Base-by-base conservation (phyloP, 2,113 vertebrate genomes). In the Ahaetulla prasina region DNA sequence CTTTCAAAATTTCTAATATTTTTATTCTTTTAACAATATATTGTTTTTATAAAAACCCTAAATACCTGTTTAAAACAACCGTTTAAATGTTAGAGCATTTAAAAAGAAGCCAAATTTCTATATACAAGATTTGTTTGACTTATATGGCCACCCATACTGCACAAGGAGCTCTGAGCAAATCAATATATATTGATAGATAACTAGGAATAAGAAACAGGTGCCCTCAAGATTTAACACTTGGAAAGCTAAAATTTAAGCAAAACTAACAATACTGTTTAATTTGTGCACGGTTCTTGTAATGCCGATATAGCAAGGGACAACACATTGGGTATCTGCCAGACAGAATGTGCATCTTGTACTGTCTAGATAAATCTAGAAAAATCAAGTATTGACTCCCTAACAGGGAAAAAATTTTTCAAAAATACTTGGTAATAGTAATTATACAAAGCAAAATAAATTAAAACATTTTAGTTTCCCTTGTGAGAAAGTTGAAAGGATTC, bases 41-140 rank as follows among this genome's bases (percentile, higher is more conserved):
- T 53, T 53, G 14, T 53, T 53, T 53, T 53, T 53, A 53, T 54
- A 54, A 22, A 55, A 22, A 55, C 22, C 7, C 54, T 55, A 55
- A 55, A 55, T 55, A 55, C 22, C 54, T 55, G 55, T 57, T 63
- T 63, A n/a, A 63, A 63, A 63, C 27, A 63, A 30, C 11, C 11
- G 10, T 63, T 63, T 63, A 63, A 30, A 95, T 94, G 92, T 92
- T 95, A 95, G 94, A 96, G 96, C 95, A 95, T 96, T 97, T 95
- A 96, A 93, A 96, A 96, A 94, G 91, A 97, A 96, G 85, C 95
- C 96, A 90, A 97, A 96, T 97, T 97, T 97, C 97, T 97, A 95
- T 95, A 96, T 80, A 96, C 96, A 91, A 96, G 7, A 55, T 55
- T 55, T 55, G 5, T 55, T 55, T 55, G 11, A 54, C 55, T 57